phyloP scores from a whole-genome alignment of 2,797 vertebrate species.

The Sebastes jordani region DNA sequence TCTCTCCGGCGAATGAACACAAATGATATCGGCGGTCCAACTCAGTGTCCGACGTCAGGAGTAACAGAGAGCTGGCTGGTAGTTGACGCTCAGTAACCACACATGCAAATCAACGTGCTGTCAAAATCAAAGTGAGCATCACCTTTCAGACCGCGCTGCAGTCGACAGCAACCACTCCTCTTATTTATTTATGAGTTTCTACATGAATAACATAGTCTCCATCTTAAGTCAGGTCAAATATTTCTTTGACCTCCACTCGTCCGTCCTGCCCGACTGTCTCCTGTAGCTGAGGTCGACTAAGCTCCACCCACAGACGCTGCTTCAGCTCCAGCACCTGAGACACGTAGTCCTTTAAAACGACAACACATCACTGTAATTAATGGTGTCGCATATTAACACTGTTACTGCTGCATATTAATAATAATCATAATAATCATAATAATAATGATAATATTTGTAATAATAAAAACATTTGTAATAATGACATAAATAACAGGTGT shows the following conservation, averaged over 20 bases:
- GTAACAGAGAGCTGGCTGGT: no score
- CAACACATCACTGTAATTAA: neutral
- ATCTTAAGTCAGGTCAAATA: conserved; percentile 12
- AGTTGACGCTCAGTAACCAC: neutral
- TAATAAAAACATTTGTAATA: neutral
- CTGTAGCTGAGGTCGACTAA: conserved; percentile 27
- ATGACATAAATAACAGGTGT: neutral
- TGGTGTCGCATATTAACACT: neutral
- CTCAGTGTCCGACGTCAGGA: no score
- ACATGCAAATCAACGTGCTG: neutral
- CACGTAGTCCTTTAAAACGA: conserved; percentile 6
- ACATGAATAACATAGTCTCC: neutral
- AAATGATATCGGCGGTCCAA: no score
- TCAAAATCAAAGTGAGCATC: neutral
- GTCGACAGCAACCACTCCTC: no score
- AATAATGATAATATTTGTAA: neutral
- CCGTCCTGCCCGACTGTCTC: conserved; percentile 27
- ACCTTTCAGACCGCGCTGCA: neutral
- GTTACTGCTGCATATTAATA: neutral
- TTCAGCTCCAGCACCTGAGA: conserved; percentile 48
- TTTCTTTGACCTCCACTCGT: conserved; percentile 26
- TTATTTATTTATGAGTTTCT: neutral
- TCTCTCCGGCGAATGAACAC: no score
- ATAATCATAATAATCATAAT: neutral
- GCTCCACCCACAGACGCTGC: conserved; percentile 47